These are phyloP conservation scores for Lepisosteus oculatus DNA, from an alignment of 2,113 vertebrate genomes.

Conservation along the genomic window DNA sequence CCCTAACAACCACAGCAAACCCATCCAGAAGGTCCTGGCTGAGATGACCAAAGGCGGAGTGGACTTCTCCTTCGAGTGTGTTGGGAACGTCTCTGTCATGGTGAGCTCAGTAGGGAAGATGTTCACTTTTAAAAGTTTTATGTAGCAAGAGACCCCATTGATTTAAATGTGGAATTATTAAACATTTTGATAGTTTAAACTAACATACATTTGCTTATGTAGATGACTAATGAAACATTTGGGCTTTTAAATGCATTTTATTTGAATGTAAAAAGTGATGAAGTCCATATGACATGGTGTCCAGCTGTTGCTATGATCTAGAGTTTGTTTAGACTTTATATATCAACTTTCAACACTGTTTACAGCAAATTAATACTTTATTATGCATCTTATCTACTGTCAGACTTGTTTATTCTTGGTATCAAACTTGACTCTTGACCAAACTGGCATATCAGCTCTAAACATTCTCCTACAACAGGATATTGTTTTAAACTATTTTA, in stretches of 20 bases:
- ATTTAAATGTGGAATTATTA: neutral
- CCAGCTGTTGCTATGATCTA: too few species aligned
- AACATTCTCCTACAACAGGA: too few species aligned
- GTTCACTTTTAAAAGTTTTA: too few species aligned
- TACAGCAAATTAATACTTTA: too few species aligned
- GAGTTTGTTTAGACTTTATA: too few species aligned
- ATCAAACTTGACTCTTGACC: too few species aligned
- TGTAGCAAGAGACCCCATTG: neutral
- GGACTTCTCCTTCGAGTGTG: slow-evolving; percentile 81
- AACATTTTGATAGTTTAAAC: too few species aligned
- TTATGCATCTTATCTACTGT: too few species aligned
- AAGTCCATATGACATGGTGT: neutral
- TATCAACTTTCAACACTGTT: too few species aligned
- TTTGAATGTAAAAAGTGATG: slow-evolving; percentile 3
- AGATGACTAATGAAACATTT: neutral
- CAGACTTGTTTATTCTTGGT: too few species aligned
- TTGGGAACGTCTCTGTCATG: slow-evolving; percentile 66
- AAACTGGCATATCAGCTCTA: too few species aligned
- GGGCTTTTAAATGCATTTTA: neutral
- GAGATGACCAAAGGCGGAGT: slow-evolving; percentile 71
- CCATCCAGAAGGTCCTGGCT: slow-evolving; percentile 68
- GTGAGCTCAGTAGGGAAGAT: slow-evolving; percentile 47
- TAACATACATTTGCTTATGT: neutral
- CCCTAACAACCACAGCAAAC: slow-evolving; percentile 61
- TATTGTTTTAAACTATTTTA: too few species aligned